Base-by-base conservation (phyloP, 2,113 vertebrate genomes). In the Megaleporinus macrocephalus region DNA sequence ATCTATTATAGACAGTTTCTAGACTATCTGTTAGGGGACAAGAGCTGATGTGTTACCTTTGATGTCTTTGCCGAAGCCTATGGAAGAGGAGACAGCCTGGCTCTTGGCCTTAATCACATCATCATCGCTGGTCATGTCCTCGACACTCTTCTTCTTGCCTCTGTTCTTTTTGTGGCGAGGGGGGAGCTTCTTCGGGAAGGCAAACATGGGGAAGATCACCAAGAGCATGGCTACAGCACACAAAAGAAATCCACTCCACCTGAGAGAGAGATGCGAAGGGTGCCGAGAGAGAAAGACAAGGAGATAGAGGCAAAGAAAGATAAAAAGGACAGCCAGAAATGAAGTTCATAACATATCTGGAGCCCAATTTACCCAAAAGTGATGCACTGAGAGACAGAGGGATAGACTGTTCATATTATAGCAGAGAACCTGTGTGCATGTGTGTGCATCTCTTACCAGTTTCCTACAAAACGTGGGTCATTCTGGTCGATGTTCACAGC, bases 151-250 rank as follows among this genome's bases (percentile, higher is more conserved):
- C 89, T 95, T 97, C 89, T 96, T 98, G 91, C 94, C 96, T 91
- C 94, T 97, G 91, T 95, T 97, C 93, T 97, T 98, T 93, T 96
- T 98, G 87, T 97, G 96, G 86, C 97, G 95, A 81, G 97, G 98
- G 0, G 98, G 98, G 85, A 99, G 96, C 90, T 98, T 99, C 95
- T 99, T 97, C 22, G 98, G 98, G 92, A 99, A 99, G 89, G 96
- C 94, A 95, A 99, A 98, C 98, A 99, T 99, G 90, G 98, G 98
- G 91, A 98, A 97, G 92, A 99, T 97, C 87, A 99, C 97, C 90
- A 99, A 94, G 84, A 97, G 93, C 98, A 99, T 99, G 84, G 97
- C 97, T 90, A 96, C 93, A 78, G 98, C 95, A 84, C 98, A 99
- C 88, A 99, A 94, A 78, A 99, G 96, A 94, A 99, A 99, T 63